A percentile compares a stretch with the other conserved stretches of the same genome.
These are phyloP conservation scores for Liasis olivaceus DNA, from an alignment of 2,797 vertebrate species.

Conservation along the genomic window DNA sequence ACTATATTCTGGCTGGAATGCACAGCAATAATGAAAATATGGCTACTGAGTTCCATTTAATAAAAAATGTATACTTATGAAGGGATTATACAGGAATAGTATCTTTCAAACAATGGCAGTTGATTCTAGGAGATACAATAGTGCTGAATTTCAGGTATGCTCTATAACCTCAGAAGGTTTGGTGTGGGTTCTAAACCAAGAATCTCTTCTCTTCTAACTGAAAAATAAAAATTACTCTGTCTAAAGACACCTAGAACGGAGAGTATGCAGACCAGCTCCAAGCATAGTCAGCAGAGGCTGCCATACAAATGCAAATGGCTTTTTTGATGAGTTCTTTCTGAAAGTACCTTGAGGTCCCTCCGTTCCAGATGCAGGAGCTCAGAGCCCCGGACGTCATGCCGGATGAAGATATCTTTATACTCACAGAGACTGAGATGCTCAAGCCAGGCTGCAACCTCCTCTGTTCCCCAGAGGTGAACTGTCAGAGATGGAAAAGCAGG, in stretches of 20 bases:
- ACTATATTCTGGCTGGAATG: background rate
- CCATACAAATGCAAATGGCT: constrained; percentile 65
- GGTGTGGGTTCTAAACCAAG: background rate
- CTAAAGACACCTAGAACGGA: constrained; percentile 43
- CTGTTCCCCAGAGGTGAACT: constrained; percentile 97
- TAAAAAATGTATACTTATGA: background rate
- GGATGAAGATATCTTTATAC: constrained; percentile 96
- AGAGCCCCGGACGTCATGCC: constrained; percentile 92
- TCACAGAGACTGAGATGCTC: constrained; percentile 94
- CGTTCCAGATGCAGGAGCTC: constrained; percentile 97
- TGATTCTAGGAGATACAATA: background rate
- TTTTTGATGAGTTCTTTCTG: constrained; percentile 46
- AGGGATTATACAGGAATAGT: background rate
- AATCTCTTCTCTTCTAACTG: background rate
- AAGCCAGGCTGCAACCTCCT: constrained; percentile 96
- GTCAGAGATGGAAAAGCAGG: constrained; percentile 80
- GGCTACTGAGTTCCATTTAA: background rate
- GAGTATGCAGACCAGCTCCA: constrained; percentile 51
- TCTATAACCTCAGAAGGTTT: background rate
- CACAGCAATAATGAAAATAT: background rate
- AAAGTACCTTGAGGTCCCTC: constrained; percentile 95
- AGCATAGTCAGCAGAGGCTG: constrained; percentile 65
- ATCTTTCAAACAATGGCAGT: background rate
- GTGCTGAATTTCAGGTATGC: background rate
- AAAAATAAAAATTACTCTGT: constrained; percentile 22